Evolutionary conservation across 1,140 invertebrate genomes (phyloP).

Genomic region (Drosophila elegans): DNA sequence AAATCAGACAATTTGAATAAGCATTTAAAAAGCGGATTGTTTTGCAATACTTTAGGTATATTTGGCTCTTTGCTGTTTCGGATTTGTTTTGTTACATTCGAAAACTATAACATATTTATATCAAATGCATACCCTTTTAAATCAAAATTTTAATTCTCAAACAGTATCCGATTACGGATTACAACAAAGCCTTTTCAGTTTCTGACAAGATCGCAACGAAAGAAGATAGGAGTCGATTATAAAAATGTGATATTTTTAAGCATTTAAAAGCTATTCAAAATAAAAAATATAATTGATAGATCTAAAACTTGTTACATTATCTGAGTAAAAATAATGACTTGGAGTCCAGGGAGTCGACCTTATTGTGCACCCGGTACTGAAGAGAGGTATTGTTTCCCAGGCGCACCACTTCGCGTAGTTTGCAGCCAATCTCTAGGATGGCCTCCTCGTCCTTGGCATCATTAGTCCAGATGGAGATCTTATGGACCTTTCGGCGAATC

Average conservation of each 20-base stretch:
- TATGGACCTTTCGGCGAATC: not conserved
- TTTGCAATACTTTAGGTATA: not conserved
- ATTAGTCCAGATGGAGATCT: not conserved
- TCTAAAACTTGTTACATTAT: too few species aligned
- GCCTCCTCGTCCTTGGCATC: not conserved
- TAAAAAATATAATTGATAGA: too few species aligned
- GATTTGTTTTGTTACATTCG: not conserved
- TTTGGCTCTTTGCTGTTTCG: not conserved
- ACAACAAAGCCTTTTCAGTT: too few species aligned
- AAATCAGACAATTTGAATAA: not conserved
- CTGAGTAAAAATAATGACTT: too few species aligned
- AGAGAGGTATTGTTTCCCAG: not conserved
- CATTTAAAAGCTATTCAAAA: too few species aligned
- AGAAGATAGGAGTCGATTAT: too few species aligned
- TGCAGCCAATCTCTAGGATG: not conserved
- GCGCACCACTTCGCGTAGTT: not conserved
- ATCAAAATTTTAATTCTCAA: not conserved
- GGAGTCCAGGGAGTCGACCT: not conserved
- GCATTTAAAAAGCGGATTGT: constrained; percentile 11
- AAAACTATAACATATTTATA: too few species aligned
- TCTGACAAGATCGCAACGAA: too few species aligned
- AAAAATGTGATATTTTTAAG: too few species aligned
- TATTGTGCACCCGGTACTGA: not conserved
- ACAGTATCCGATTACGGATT: too few species aligned
- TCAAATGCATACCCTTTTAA: not conserved